phyloP scores from a whole-genome alignment of 2,888 invertebrate species.

The Cryptus viduatorius region DNA sequence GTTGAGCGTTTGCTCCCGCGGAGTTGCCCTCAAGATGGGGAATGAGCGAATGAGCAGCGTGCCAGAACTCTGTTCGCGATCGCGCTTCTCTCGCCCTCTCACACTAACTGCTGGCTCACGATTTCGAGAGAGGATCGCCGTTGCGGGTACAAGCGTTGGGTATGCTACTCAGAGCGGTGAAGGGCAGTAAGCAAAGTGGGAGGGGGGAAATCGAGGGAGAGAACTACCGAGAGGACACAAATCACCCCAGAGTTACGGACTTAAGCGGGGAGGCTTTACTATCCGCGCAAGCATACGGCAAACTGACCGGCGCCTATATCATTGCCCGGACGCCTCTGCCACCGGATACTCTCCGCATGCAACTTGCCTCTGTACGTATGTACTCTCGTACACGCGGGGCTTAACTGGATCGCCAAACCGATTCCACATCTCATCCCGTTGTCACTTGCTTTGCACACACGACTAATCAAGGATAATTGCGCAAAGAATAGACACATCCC shows the following conservation, averaged over 20 bases:
- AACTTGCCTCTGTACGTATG: conserved; percentile 42
- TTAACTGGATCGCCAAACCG: conserved; percentile 28
- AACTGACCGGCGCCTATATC: conserved; percentile 52
- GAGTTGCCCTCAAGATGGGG: conserved; percentile 14
- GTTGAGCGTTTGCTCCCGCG: conserved; percentile 42
- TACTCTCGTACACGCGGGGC: background rate
- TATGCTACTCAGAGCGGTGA: conserved; percentile 10
- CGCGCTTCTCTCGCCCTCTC: background rate
- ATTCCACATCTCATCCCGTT: conserved; percentile 36
- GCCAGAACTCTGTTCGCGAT: conserved; percentile 5
- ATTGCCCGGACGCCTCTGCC: conserved; percentile 45
- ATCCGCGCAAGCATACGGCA: conserved; percentile 58
- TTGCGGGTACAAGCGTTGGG: conserved; percentile 18
- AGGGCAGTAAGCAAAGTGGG: conserved; percentile 17
- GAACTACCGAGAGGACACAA: conserved; percentile 78
- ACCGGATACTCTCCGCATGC: conserved; percentile 54
- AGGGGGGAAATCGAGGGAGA: conserved; percentile 56
- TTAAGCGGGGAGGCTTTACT: conserved; percentile 83
- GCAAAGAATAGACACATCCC: no score
- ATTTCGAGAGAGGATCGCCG: conserved; percentile 8
- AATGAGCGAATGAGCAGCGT: background rate
- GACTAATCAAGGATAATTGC: conserved; percentile 6
- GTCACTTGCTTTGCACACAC: conserved; percentile 25
- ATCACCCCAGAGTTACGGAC: conserved; percentile 84
- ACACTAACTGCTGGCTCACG: background rate